Evolutionary conservation across 2,888 invertebrate species (phyloP).

Genomic region (Calameuta pallipes): DNA sequence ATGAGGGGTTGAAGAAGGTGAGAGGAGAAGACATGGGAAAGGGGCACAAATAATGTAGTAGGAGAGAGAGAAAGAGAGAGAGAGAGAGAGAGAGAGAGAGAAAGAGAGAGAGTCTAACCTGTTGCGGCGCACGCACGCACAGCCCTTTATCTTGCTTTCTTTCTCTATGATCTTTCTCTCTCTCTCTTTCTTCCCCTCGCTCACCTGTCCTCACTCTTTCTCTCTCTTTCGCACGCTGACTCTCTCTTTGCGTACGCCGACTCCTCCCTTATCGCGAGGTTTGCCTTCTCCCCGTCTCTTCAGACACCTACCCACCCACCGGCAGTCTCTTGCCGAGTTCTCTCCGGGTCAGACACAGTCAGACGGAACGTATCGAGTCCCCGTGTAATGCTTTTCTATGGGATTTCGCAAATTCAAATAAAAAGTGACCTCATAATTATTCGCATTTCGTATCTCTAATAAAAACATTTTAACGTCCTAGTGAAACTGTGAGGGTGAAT

Average conservation of each 20-base stretch:
- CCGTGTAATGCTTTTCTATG: neutral
- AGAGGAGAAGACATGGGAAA: slow-evolving; percentile 9
- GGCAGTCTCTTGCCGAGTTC: slow-evolving; percentile 25
- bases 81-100: too few species aligned
- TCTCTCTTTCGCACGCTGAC: slow-evolving; percentile 61
- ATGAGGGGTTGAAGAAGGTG: neutral
- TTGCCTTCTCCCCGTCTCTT: slow-evolving; percentile 15
- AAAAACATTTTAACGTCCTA: neutral
- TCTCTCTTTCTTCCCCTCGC: slow-evolving; percentile 63
- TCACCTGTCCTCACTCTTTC: slow-evolving; percentile 70
- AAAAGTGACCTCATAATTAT: neutral
- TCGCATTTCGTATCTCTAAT: neutral
- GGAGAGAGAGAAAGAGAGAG: slow-evolving; percentile 11
- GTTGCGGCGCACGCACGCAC: slow-evolving; percentile 63
- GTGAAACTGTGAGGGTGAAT: neutral
- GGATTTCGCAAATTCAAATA: neutral
- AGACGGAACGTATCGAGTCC: slow-evolving; percentile 7
- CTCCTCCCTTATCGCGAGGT: slow-evolving; percentile 17
- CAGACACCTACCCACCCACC: slow-evolving; percentile 10
- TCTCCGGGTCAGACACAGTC: slow-evolving; percentile 5
- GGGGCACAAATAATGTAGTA: neutral
- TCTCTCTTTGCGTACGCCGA: slow-evolving; percentile 20
- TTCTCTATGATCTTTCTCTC: slow-evolving; percentile 7
- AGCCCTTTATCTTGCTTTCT: slow-evolving; percentile 12
- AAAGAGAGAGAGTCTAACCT: slow-evolving; percentile 44